Base-by-base conservation (phyloP, 2,797 vertebrate genomes). In the Prunella strophiata region DNA sequence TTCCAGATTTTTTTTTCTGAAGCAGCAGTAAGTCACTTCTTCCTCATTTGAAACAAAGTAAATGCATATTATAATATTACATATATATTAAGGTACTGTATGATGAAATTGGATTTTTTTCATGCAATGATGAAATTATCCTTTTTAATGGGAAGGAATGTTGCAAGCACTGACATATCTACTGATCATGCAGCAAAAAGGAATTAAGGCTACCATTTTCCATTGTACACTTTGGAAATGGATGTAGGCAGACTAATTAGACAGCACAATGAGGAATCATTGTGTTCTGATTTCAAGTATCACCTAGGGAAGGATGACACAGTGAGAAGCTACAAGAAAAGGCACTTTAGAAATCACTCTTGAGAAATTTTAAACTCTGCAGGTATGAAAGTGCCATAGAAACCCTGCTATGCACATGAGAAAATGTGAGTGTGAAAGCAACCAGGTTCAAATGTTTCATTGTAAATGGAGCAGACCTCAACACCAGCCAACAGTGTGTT, bases 261-360 rank as follows among this genome's bases (percentile, higher is more conserved):
- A 63, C 43, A 82, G n/a, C 54, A 73, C 70, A 67, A 88, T 50
- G 55, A 85, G 51, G 47, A 87, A 67, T 74, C 42, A 21, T 52
- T 71, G 57, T 66, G 54, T 80, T 74, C 81, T 83, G 65, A 91
- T 93, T 96, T 91, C 78, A 91, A 75, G 61, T 72, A 72, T 55
- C 65, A 80, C 58, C 80, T 68, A 65, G 27, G 45, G 72, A 89
- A 90, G 59, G 22, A 70, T 4, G 4, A n/a, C 52, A 66, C 25
- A 91, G 57, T 65, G 30, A 89, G 63, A 91, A 79, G 23, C 42
- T 77, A 77, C 75, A 93, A 85, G 81, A 40, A 76, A 91, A 95
- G 13, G 30, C 73, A 77, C 47, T 94, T 89, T 30, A 93, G 52
- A 85, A 91, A 83, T 85, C 40, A 77, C n/a, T 91, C 54, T 62